These are phyloP conservation scores for Oxyteleia sp. DNA, from an alignment of 2,888 invertebrate genomes.

Conservation along the genomic window DNA sequence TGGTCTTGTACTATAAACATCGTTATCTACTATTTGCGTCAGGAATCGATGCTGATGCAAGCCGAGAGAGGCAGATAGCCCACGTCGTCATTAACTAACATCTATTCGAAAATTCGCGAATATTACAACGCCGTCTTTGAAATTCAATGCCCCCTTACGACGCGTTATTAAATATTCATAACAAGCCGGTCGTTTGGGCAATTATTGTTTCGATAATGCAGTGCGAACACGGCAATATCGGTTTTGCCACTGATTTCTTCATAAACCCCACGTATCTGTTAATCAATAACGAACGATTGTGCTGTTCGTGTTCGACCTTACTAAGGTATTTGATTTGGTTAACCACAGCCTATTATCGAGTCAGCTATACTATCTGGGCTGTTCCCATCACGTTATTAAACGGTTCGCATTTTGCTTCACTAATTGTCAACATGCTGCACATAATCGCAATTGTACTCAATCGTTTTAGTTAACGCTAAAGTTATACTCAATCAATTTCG, in stretches of 20 bases:
- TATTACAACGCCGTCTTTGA: too few species aligned
- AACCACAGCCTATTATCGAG: slow-evolving; percentile 32
- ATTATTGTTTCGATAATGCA: slow-evolving; percentile 6
- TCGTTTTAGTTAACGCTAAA: slow-evolving; percentile 6
- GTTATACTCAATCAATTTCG: too few species aligned
- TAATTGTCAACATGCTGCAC: slow-evolving; percentile 38
- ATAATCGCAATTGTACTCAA: slow-evolving; percentile 19
- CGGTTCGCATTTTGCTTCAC: slow-evolving; percentile 30
- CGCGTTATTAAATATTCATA: too few species aligned
- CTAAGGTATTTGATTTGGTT: slow-evolving; percentile 41
- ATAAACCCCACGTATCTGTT: slow-evolving; percentile 16
- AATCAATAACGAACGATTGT: slow-evolving; percentile 47
- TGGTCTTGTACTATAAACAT: slow-evolving; percentile 1
- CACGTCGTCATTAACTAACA: too few species aligned
- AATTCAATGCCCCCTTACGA: too few species aligned
- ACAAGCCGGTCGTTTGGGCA: neutral
- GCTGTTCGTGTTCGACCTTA: slow-evolving; percentile 44
- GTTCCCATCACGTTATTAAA: slow-evolving; percentile 52
- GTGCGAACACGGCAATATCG: neutral
- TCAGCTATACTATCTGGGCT: slow-evolving; percentile 30
- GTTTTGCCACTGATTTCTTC: slow-evolving; percentile 12
- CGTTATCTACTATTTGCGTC: slow-evolving; percentile 23
- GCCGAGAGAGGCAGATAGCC: too few species aligned
- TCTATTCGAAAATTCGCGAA: too few species aligned
- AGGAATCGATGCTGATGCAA: slow-evolving; percentile 42